Evolutionary conservation across 2,888 invertebrate genomes (phyloP).

Genomic region (Gymnocheta viridis): DNA sequence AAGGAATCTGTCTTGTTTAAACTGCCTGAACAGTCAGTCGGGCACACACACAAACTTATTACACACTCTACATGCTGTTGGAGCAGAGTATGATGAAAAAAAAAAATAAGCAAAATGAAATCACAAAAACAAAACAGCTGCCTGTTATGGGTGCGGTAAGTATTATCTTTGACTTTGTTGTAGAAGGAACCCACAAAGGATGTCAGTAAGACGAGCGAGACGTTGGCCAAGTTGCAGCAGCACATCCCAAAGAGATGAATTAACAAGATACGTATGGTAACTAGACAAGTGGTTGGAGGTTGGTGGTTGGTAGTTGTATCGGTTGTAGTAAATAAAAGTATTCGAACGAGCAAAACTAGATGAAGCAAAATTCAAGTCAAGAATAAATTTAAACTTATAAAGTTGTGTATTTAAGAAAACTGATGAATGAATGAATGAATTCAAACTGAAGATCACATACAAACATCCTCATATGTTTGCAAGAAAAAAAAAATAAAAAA

Average conservation of each 20-base stretch:
- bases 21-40: constrained; percentile 40
- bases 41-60: neutral
- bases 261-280: constrained; percentile 67
- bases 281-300: constrained; percentile 41
- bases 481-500: neutral
- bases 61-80: constrained; percentile 36
- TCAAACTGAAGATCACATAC: neutral
- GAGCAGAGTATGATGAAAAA: neutral
- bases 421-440: constrained; percentile 69
- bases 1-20: constrained; percentile 42
- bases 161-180: constrained; percentile 55
- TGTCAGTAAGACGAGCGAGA: constrained; percentile 46
- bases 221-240: constrained; percentile 46
- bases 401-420: constrained; percentile 56
- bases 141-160: constrained; percentile 68
- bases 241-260: constrained; percentile 65
- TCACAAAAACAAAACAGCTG: constrained; percentile 63
- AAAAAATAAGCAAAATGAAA: constrained; percentile 13
- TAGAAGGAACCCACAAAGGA: constrained; percentile 61
- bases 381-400: constrained; percentile 14
- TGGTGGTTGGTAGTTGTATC: neutral
- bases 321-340: neutral
- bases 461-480: neutral
- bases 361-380: neutral
- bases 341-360: constrained; percentile 13